A percentile compares a stretch with the other conserved stretches of the same genome.
These are phyloP conservation scores for Hylaeus volcanicus DNA, from an alignment of 1,140 invertebrate genomes.

Conservation along the genomic window DNA sequence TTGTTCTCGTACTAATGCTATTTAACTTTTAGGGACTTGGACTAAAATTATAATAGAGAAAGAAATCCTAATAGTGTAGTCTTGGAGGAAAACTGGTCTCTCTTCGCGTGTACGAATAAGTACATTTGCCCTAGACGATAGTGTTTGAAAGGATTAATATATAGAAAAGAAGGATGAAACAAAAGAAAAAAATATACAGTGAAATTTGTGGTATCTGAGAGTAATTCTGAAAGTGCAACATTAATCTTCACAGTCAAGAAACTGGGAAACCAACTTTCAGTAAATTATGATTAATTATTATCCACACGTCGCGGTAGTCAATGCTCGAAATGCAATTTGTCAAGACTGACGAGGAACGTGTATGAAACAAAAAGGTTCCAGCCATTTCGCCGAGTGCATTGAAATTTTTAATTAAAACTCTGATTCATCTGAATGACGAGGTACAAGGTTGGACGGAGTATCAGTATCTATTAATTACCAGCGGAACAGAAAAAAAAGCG, in stretches of 20 bases:
- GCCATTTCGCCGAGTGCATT: not conserved
- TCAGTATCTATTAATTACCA: conserved; percentile 62
- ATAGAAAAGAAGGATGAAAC: too few species aligned
- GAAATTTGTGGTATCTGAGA: too few species aligned
- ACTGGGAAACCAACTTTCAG: not conserved
- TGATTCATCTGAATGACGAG: conserved; percentile 24
- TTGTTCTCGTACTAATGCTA: too few species aligned
- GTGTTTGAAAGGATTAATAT: too few species aligned
- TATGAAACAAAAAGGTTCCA: not conserved
- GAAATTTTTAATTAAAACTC: conserved; percentile 57
- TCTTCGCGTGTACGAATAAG: too few species aligned
- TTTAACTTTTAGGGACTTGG: too few species aligned
- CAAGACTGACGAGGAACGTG: not conserved
- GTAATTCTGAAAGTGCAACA: too few species aligned
- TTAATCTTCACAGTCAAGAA: not conserved
- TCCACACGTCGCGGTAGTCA: not conserved
- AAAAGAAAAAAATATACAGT: too few species aligned
- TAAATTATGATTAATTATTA: not conserved
- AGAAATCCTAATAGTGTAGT: too few species aligned
- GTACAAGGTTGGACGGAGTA: conserved; percentile 38
- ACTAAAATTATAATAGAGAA: too few species aligned
- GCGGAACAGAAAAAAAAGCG: conserved; percentile 22
- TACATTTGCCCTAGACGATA: too few species aligned
- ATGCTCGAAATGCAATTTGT: not conserved
- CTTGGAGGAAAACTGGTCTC: too few species aligned